Evolutionary conservation across 92 coral and sea anemone genomes (phyloP).

Genomic region (Phenganax stokvisi): DNA sequence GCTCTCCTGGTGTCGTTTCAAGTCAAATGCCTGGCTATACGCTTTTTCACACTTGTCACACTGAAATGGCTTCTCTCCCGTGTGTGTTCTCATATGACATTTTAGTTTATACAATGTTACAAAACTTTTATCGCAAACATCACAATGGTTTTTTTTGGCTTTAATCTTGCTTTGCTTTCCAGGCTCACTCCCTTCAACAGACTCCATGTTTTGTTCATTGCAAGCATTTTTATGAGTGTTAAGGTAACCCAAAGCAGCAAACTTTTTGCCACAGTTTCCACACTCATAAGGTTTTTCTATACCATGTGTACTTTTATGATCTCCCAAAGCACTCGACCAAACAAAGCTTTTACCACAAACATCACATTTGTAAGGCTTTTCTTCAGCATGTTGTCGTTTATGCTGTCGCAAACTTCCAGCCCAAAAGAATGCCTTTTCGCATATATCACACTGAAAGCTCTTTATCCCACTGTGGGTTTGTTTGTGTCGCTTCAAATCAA

Average conservation of each 20-base stretch:
- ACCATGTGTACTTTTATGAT: not conserved
- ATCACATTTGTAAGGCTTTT: slow-evolving; percentile 10
- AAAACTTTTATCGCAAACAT: slow-evolving; percentile 11
- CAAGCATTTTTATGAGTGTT: slow-evolving; percentile 18
- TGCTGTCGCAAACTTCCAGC: slow-evolving; percentile 16
- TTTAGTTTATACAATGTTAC: slow-evolving; percentile 8
- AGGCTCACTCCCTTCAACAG: not conserved
- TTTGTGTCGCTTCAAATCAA: slow-evolving; percentile 10
- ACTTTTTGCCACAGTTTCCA: not conserved
- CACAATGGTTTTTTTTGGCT: slow-evolving; percentile 1
- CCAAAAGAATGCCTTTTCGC: slow-evolving; percentile 15
- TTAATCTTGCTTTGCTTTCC: not conserved
- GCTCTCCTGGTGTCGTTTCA: slow-evolving; percentile 63
- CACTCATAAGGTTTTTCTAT: slow-evolving; percentile 6
- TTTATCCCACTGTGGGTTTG: slow-evolving; percentile 16
- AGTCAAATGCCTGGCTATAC: not conserved
- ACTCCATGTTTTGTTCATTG: not conserved
- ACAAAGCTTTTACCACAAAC: slow-evolving; percentile 6
- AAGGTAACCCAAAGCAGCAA: slow-evolving; percentile 12
- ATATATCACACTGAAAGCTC: slow-evolving; percentile 2
- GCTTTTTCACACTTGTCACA: slow-evolving; percentile 17
- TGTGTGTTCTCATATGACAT: not conserved
- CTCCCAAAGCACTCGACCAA: slow-evolving; percentile 18
- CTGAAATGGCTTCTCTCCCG: slow-evolving; percentile 13
- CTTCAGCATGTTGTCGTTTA: slow-evolving; percentile 17